These are phyloP conservation scores for Pontoporia blainvillei DNA, from an alignment of 2,113 vertebrate species.

Conservation along the genomic window DNA sequence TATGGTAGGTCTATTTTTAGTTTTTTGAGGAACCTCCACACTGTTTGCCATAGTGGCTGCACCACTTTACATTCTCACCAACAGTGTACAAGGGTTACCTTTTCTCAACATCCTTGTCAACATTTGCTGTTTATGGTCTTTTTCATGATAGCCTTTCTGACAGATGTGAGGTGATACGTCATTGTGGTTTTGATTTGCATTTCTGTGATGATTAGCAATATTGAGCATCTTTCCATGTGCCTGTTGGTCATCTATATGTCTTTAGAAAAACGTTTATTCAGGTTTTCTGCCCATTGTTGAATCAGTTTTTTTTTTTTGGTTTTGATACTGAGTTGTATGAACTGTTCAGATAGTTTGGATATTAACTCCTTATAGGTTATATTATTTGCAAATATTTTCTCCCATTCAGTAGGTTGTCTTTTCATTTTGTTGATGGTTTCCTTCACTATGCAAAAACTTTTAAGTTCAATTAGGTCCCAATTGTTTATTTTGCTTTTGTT, in stretches of 20 bases:
- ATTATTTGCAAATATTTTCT: no score
- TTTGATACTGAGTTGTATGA: no score
- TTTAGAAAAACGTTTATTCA: no score
- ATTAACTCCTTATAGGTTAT: no score
- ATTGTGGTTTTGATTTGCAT: background rate
- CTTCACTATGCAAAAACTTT: no score
- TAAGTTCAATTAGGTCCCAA: no score
- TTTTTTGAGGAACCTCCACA: background rate
- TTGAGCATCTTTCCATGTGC: background rate
- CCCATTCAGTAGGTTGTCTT: no score
- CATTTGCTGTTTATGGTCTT: background rate
- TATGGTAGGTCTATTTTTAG: background rate
- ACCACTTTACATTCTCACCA: background rate
- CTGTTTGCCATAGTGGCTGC: background rate
- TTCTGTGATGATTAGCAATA: background rate
- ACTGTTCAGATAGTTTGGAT: no score
- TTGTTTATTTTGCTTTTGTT: no score
- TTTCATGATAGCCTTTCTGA: background rate
- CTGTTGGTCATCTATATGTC: background rate
- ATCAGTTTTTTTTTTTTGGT: no score
- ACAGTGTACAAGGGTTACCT: background rate
- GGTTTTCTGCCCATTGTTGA: no score
- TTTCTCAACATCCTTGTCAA: background rate
- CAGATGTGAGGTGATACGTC: fast-evolving
- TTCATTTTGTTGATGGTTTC: no score